Conservation (phyloP, 1,140 invertebrate genomes). For the Nilaparvata lugens region DNA sequence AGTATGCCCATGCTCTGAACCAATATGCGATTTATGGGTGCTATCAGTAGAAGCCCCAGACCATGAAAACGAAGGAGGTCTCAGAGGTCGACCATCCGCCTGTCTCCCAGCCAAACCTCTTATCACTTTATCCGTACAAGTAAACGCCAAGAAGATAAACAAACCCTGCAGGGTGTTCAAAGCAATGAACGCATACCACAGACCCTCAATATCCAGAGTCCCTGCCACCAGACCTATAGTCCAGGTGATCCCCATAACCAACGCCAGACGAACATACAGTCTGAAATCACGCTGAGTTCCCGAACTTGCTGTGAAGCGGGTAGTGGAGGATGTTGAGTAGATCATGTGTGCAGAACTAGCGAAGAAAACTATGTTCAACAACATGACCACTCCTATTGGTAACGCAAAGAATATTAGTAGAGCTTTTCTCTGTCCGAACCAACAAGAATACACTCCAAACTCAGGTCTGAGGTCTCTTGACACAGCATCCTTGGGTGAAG, state of each 20-base stretch:
- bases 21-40: conserved; percentile 20
- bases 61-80: conserved; percentile 27
- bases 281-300: conserved; percentile 36
- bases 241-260: conserved; percentile 47
- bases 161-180: conserved; percentile 48
- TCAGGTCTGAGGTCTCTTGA: conserved; percentile 34
- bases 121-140: conserved; percentile 38
- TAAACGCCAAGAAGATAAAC: conserved; percentile 49
- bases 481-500: conserved; percentile 31
- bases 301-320: conserved; percentile 31
- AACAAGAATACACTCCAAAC: conserved; percentile 41
- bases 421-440: conserved; percentile 43
- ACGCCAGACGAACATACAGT: conserved; percentile 45
- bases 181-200: conserved; percentile 45
- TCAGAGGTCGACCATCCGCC: conserved; percentile 16
- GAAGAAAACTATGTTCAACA: conserved; percentile 43
- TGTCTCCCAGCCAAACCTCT: conserved; percentile 24
- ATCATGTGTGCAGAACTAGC: conserved; percentile 42
- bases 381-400: conserved; percentile 40
- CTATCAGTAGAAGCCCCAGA: conserved; percentile 22
- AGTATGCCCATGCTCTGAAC: conserved; percentile 15
- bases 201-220: conserved; percentile 33
- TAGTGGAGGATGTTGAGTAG: conserved; percentile 34
- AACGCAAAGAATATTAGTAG: conserved; percentile 44
- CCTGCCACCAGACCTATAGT: conserved; percentile 41